Evolutionary conservation across 35 echinoderm and acorn worm genomes (phyloP), one percentile per base, ranked within the genome.

Genomic region (Heliocidaris erythrogramma): DNA sequence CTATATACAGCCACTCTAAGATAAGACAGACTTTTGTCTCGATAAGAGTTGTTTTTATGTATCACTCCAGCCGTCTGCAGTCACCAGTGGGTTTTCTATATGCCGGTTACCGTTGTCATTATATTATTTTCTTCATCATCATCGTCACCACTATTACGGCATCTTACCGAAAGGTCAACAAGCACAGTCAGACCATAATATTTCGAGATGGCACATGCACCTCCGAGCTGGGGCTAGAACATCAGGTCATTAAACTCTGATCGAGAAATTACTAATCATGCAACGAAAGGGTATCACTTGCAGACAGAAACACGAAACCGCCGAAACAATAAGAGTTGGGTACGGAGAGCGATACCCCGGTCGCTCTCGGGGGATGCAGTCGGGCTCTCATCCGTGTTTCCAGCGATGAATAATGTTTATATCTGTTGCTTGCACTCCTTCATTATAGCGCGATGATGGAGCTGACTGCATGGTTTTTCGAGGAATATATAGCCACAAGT

Each of bases 381-480:
- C 87, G 87, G 12, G 31, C 87, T 32, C 17, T 48, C 87, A 89
- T 89, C 31, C 87, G 87, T 89, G 47, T 89, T 89, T 89, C 87
- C 87, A 89, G 9, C 24, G 87, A 89, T 89, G 87, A 89, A 89
- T 89, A 89, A 89, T 32, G 47, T 89, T 89, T 89, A 89, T 89
- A 89, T 89, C 87, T 89, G 30, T 18, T 17, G 87, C 87, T 47
- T 89, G 14, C 87, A 2, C 30, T 21, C 87, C 85, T 18, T 30
- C 21, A 13, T 89, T 31, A 47, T 48, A 32, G 42, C 16, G 87
- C 87, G 87, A 89, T 89, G 87, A 89, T 16, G 47, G 87, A 89
- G 47, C 65, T 21, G 27, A n/a, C 18, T 8, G 21, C 65, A 24
- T 78, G 65, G 65, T n/a, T 18, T 69, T 78, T 78, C 65, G 7